phyloP scores from a whole-genome alignment of 2,888 invertebrate species.

The Tetrapedia diversipes region DNA sequence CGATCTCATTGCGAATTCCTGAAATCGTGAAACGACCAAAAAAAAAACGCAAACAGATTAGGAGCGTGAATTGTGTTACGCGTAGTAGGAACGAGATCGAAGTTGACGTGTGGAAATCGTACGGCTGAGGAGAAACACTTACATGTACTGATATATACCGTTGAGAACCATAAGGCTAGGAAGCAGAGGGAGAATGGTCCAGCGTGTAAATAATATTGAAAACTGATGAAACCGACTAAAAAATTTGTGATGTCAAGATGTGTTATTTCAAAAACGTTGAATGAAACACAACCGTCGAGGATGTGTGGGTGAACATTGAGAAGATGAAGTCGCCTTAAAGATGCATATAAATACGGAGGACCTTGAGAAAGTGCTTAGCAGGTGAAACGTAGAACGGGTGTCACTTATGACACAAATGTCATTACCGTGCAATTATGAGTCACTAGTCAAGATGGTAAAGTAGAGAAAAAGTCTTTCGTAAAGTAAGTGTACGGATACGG shows the following conservation, averaged over 20 bases:
- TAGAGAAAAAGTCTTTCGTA: conserved; percentile 25
- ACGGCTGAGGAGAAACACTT: conserved; percentile 23
- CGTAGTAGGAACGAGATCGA: conserved; percentile 18
- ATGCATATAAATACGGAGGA: conserved; percentile 46
- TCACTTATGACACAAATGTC: conserved; percentile 68
- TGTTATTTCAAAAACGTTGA: not conserved
- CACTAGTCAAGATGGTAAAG: conserved; percentile 56
- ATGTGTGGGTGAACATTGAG: conserved; percentile 12
- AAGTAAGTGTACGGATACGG: not conserved
- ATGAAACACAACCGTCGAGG: conserved; percentile 18
- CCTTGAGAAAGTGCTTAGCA: conserved; percentile 59
- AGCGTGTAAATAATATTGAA: conserved; percentile 26
- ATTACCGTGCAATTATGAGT: conserved; percentile 70
- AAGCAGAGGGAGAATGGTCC: conserved; percentile 18
- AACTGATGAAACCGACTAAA: not conserved
- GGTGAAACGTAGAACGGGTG: conserved; percentile 53
- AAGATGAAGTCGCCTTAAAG: conserved; percentile 28
- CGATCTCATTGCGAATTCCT: not conserved
- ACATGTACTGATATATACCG: conserved; percentile 34
- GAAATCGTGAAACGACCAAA: not conserved
- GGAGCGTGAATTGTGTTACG: not conserved
- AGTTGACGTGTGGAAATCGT: conserved; percentile 7
- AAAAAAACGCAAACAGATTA: not conserved
- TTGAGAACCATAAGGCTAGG: conserved; percentile 12
- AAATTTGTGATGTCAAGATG: not conserved